These are phyloP conservation scores for Drosophila ezoana DNA, from an alignment of 2,888 invertebrate species.

Conservation along the genomic window DNA sequence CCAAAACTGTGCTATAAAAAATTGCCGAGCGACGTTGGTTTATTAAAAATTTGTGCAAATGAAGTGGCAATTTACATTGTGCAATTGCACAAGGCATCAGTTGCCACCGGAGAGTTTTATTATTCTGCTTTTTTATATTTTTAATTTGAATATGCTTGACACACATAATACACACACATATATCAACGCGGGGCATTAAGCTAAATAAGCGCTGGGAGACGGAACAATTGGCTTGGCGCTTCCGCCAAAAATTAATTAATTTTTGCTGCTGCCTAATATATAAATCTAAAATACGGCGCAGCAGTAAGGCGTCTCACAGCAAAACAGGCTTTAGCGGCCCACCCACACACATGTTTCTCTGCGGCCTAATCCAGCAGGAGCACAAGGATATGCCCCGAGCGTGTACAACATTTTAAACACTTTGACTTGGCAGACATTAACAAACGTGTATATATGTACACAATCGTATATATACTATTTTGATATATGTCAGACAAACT, in stretches of 20 bases:
- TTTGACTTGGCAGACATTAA: slow-evolving; percentile 73
- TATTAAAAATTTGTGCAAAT: slow-evolving; percentile 71
- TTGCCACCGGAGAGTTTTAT: slow-evolving; percentile 9
- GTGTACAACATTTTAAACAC: slow-evolving; percentile 72
- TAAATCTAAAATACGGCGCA: slow-evolving; percentile 35
- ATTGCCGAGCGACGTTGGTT: slow-evolving; percentile 35
- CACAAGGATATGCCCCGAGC: slow-evolving; percentile 45
- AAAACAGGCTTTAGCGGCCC: slow-evolving; percentile 39
- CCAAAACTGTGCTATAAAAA: slow-evolving; percentile 31
- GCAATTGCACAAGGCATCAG: slow-evolving; percentile 27
- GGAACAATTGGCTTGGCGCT: slow-evolving; percentile 18
- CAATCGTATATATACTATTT: slow-evolving; percentile 7
- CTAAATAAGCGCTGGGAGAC: slow-evolving; percentile 11
- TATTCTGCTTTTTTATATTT: neutral
- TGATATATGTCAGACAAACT: slow-evolving; percentile 24
- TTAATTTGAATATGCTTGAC: neutral
- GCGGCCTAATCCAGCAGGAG: slow-evolving; percentile 25
- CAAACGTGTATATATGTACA: slow-evolving; percentile 56
- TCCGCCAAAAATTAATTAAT: slow-evolving; percentile 70
- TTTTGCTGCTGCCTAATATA: slow-evolving; percentile 61
- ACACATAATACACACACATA: slow-evolving; percentile 5
- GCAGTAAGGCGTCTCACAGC: neutral
- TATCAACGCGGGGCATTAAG: slow-evolving; percentile 1
- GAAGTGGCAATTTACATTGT: slow-evolving; percentile 66
- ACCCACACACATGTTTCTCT: slow-evolving; percentile 28